Evolutionary conservation across 2,797 vertebrate species (phyloP).

Genomic region (Sebastes matsubarae): DNA sequence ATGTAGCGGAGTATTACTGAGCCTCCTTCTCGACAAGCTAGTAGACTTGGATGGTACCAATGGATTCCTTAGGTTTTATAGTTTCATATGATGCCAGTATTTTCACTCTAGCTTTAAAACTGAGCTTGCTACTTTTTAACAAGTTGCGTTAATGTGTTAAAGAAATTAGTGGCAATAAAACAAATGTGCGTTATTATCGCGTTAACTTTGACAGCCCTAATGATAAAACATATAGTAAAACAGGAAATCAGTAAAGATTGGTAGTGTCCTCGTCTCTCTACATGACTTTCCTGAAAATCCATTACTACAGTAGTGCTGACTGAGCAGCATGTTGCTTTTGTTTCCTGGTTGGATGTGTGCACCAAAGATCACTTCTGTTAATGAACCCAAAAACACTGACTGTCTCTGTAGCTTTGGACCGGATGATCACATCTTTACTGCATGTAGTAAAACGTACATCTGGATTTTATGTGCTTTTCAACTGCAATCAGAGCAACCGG

Average conservation of each 20-base stretch:
- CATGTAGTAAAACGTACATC: constrained; percentile 6
- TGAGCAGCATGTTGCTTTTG: neutral
- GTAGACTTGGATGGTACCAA: no score
- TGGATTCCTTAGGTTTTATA: no score
- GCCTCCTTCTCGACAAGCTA: no score
- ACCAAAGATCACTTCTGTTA: neutral
- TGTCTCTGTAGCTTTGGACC: neutral
- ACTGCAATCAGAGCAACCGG: neutral
- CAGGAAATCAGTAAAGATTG: neutral
- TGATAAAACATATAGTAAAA: neutral
- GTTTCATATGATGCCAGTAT: no score
- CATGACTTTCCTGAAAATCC: neutral
- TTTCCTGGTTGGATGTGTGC: neutral
- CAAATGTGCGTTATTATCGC: no score
- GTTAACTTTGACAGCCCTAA: no score
- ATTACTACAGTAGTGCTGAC: neutral
- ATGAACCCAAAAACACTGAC: neutral
- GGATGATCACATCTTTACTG: neutral
- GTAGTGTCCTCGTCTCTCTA: neutral
- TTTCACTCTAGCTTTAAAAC: no score
- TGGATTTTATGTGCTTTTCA: constrained; percentile 15
- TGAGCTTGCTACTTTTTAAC: no score
- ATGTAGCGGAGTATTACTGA: no score
- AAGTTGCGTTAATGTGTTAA: no score
- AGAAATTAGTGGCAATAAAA: no score